A percentile compares a stretch with the other conserved stretches of the same genome.
phyloP scores from a whole-genome alignment of 2,797 vertebrate genomes.

The Oceanodroma leucorhoa region DNA sequence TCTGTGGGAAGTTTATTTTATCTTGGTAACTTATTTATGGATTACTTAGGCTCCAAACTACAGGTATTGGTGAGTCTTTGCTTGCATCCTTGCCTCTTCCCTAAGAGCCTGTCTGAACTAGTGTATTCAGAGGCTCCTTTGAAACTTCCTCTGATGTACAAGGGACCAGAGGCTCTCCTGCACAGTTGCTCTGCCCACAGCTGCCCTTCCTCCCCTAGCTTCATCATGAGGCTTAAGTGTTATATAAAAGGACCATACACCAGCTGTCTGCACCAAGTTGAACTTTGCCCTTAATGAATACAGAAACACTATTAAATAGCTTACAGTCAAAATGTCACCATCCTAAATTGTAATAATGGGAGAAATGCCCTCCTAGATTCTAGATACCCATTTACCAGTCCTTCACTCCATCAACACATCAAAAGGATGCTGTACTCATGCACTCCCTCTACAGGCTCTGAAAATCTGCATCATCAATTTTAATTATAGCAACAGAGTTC shows the following conservation, averaged over 20 bases:
- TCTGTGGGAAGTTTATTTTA: background rate
- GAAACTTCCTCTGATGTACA: slow-evolving; percentile 40
- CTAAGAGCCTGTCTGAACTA: background rate
- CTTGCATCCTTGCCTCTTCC: background rate
- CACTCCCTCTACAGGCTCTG: slow-evolving; percentile 61
- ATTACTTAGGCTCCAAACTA: background rate
- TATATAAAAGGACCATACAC: slow-evolving; percentile 67
- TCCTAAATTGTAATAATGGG: slow-evolving; percentile 62
- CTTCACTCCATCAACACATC: slow-evolving; percentile 49
- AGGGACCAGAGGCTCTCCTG: slow-evolving; percentile 31
- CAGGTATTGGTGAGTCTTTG: background rate
- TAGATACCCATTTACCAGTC: slow-evolving; percentile 37
- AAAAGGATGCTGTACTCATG: slow-evolving; percentile 30
- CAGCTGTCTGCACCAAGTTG: slow-evolving; percentile 64
- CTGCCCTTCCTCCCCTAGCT: slow-evolving; percentile 57
- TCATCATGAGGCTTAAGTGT: slow-evolving; percentile 65
- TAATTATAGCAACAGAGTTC: slow-evolving; percentile 33
- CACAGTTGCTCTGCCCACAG: slow-evolving; percentile 38
- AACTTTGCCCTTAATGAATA: slow-evolving; percentile 66
- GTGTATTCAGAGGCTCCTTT: slow-evolving; percentile 30
- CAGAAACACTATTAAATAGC: slow-evolving; percentile 66
- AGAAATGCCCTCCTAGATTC: slow-evolving; percentile 54
- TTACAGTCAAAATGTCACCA: slow-evolving; percentile 63
- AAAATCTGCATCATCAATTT: slow-evolving; percentile 50
- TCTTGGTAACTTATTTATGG: background rate